Evolutionary conservation across 2,888 invertebrate species (phyloP), one percentile per base, ranked within the genome.

Genomic region (Ypsolopha scabrella): DNA sequence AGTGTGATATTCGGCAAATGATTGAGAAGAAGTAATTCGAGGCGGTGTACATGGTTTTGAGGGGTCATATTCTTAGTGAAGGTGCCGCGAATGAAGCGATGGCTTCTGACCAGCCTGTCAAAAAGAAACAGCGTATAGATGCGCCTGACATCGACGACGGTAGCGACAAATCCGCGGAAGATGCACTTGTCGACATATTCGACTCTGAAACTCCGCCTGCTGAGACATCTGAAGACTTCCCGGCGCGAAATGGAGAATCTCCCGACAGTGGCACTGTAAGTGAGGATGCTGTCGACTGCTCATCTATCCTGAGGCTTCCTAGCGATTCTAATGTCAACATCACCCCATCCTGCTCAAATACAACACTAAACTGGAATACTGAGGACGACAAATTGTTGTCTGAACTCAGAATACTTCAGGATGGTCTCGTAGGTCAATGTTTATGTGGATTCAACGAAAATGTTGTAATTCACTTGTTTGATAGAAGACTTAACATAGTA

Each of bases 31-130:
- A 35, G 36, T 11, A 45, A 50, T 13, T 52, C 7, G 8, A n/a
- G 13, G 8, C 7, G 0, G 37, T 36, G 76, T 83, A 80, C 70
- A 91, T 91, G 91, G 91, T 91, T 88, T 89, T 90, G 80, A 86
- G 88, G 75, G 87, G 87, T 78, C 87, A 88, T 65, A 76, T 83
- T 60, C 71, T 75, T 67, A 87, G 86, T 70, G 69, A 70, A 74
- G 79, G 81, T 73, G 80, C 81, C 75, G 76, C 83, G 73, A 80
- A 86, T 80, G 87, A 83, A 80, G 88, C 80, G 65, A 93, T 93
- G 92, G 91, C 90, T 69, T 91, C 90, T 61, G 92, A 94, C 80
- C 94, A 94, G 82, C 95, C 95, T 60, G 92, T 92, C 63, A 94
- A 93, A 73, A 95, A 95, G 87, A 92, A 94, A 72, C 91, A 92